Evolutionary conservation across 2,888 invertebrate species (phyloP).

Genomic region (Ophioninae sp.): DNA sequence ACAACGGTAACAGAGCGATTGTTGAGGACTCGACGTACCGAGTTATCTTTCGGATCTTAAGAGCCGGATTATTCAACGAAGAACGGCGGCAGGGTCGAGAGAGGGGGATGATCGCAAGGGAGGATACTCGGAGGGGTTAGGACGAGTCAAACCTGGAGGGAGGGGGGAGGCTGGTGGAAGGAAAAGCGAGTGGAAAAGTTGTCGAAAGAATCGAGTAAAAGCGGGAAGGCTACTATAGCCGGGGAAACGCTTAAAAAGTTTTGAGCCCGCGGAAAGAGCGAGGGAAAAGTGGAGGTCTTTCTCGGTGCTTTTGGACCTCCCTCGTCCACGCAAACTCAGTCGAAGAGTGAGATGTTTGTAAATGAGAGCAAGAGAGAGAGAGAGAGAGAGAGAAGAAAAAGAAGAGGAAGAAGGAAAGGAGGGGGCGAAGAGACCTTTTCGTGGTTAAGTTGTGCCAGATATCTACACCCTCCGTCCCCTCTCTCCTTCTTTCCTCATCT

Average conservation of each 20-base stretch:
- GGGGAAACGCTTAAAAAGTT: constrained; percentile 78
- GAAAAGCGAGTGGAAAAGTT: constrained; percentile 39
- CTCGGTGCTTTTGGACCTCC: constrained; percentile 46
- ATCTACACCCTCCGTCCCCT: constrained; percentile 4
- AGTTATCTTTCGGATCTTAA: constrained; percentile 75
- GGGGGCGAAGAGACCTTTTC: constrained; percentile 35
- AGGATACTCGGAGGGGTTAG: not conserved
- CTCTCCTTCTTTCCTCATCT: not conserved
- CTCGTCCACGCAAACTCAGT: constrained; percentile 32
- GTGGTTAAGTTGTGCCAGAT: constrained; percentile 55
- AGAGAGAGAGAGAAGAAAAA: constrained; percentile 9
- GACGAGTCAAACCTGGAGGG: not conserved
- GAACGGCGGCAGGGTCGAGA: constrained; percentile 44
- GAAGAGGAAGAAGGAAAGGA: constrained; percentile 19
- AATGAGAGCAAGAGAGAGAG: constrained; percentile 24
- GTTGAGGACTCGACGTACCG: constrained; percentile 71
- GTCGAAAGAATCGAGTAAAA: constrained; percentile 42
- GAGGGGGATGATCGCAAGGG: not conserved
- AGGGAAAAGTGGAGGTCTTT: constrained; percentile 55
- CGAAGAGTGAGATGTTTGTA: constrained; percentile 14
- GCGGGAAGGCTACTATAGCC: constrained; percentile 62
- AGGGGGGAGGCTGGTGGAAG: no score
- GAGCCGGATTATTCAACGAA: constrained; percentile 74
- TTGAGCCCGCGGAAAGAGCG: constrained; percentile 48
- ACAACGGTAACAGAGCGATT: constrained; percentile 38